A percentile compares a stretch with the other conserved stretches of the same genome.
These are phyloP conservation scores for Brachypterus glaber DNA, from an alignment of 2,888 invertebrate species.

Conservation along the genomic window DNA sequence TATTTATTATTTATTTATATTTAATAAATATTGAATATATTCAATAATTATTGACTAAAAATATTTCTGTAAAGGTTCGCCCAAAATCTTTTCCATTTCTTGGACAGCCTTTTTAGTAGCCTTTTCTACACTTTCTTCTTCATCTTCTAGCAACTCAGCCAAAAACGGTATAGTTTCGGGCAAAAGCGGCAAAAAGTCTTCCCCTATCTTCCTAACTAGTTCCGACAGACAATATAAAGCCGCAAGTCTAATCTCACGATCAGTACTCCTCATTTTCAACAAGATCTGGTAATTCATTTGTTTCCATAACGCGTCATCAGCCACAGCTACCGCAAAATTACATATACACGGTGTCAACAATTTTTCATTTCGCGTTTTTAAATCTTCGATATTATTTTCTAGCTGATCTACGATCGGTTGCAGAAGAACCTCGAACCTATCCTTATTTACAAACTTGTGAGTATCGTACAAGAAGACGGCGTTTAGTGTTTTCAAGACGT, in stretches of 20 bases:
- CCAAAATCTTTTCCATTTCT: slow-evolving; percentile 76
- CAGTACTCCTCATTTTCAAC: slow-evolving; percentile 72
- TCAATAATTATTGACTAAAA: too few species aligned
- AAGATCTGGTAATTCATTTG: slow-evolving; percentile 82
- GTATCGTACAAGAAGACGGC: slow-evolving; percentile 75
- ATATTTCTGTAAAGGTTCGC: slow-evolving; percentile 84
- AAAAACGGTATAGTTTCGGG: slow-evolving; percentile 93
- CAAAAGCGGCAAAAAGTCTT: slow-evolving; percentile 77
- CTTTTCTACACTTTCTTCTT: slow-evolving; percentile 71
- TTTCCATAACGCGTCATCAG: slow-evolving; percentile 83
- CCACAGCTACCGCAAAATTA: slow-evolving; percentile 71
- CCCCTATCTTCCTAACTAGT: slow-evolving; percentile 74
- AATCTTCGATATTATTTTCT: slow-evolving; percentile 57
- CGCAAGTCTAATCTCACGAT: slow-evolving; percentile 62
- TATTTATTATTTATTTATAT: too few species aligned
- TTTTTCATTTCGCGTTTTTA: slow-evolving; percentile 50
- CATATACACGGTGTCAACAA: slow-evolving; percentile 70
- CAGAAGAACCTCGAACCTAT: slow-evolving; percentile 74
- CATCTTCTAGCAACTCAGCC: slow-evolving; percentile 87
- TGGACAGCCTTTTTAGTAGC: slow-evolving; percentile 71
- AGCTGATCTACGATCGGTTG: slow-evolving; percentile 83
- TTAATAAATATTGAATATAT: too few species aligned
- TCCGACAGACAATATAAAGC: slow-evolving; percentile 65
- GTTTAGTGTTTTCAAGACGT: slow-evolving; percentile 64
- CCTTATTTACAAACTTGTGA: slow-evolving; percentile 74